Percentiles rank a stretch among this genome's conserved stretches.
Conservation (phyloP, 2,797 vertebrate genomes). For the Aplochiton taeniatus region DNA sequence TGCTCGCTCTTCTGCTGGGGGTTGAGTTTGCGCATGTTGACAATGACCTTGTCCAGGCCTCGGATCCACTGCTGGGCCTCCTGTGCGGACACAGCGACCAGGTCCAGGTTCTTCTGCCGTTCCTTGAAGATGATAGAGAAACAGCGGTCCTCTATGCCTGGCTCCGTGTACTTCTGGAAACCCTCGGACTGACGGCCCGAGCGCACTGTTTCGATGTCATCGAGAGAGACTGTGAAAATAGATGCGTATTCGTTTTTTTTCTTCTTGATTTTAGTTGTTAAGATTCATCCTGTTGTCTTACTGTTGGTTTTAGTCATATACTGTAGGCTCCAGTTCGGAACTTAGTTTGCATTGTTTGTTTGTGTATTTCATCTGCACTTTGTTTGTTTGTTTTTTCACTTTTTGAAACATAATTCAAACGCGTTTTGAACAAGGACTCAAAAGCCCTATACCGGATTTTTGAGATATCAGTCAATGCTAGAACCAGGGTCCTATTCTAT, state of each 20-base stretch:
- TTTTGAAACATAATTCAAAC: background rate
- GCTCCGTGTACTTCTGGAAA: conserved; percentile 82
- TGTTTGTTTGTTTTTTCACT: no score
- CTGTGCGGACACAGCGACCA: conserved; percentile 73
- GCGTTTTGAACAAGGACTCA: background rate
- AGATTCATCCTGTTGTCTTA: no score
- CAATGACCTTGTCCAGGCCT: conserved; percentile 85
- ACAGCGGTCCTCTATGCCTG: conserved; percentile 78
- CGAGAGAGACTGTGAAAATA: conserved; percentile 82
- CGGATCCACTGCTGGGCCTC: conserved; percentile 84
- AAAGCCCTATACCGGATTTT: conserved; percentile 5
- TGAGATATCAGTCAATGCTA: conserved; percentile 16
- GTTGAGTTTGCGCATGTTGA: conserved; percentile 80
- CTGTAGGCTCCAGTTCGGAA: no score
- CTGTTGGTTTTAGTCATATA: no score
- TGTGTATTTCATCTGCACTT: no score
- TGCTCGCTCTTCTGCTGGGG: conserved; percentile 87
- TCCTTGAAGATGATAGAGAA: conserved; percentile 94
- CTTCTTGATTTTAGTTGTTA: no score
- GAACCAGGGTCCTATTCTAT: conserved; percentile 19
- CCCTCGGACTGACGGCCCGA: conserved; percentile 89
- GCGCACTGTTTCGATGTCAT: conserved; percentile 91
- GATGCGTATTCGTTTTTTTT: background rate
- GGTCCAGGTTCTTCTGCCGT: conserved; percentile 85
- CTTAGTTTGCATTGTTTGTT: no score